Evolutionary conservation across 2,888 invertebrate species (phyloP), one percentile per base, ranked within the genome.

Genomic region (Caenorhabditis virilis): DNA sequence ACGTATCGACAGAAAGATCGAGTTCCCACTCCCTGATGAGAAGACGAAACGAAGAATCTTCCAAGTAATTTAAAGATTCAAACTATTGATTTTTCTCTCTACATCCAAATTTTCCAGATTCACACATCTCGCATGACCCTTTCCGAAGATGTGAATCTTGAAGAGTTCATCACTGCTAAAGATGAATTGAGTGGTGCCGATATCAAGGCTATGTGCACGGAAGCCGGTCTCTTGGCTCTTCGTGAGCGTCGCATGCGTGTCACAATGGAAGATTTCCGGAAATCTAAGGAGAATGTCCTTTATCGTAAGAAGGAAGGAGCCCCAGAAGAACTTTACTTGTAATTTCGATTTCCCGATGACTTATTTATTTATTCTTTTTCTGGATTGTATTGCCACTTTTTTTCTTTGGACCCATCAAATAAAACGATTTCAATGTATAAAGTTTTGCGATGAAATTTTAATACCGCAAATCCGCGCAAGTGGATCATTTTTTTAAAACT

Each of bases 121-220:
- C 98, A 99, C 85, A 98, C 98, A 0, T 92, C 92, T n/a, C 88
- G 94, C 72, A 99, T 99, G 98, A 99, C 97, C 0, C 86, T 99
- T 59, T 90, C 95, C 11, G 91, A 91, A 66, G 95, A 98, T 86
- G 98, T 99, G 9, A 93, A 95, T 84, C 88, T 99, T 13, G 93
- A 91, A 62, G 97, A 98, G 85, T 89, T 97, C 50, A 95, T 99
- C 69, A 94, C 95, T 92, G 93, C 97, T 4, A 99, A 99, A 85
- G 98, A 99, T 87, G 98, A 99, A 86, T 88, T 99, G 16, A 97
- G 95, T 51, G 98, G 98, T 20, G 87, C 87, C 47, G 87, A 87
- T 78, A 86, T 87, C 62, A 87, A 87, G 91, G 98, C 98, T 16
- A 97, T 99, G 85, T 99, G 98, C 85, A 99, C 98, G 9, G 98